These are phyloP conservation scores for Gobionotothen gibberifrons DNA, from an alignment of 2,797 vertebrate genomes.

Conservation along the genomic window DNA sequence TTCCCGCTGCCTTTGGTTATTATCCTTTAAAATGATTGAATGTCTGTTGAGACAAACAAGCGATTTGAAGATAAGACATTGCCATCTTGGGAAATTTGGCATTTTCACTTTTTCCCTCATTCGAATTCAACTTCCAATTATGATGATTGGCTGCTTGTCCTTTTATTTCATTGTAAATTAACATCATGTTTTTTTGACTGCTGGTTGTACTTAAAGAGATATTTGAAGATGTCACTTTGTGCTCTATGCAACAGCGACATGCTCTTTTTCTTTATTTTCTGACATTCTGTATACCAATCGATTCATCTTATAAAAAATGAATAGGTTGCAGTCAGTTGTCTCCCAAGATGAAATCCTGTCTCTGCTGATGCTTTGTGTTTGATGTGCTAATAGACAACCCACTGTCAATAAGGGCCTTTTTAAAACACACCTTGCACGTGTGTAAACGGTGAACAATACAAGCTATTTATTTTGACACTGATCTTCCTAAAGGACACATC, in stretches of 20 bases:
- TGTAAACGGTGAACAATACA: conserved; percentile 2
- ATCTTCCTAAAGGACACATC: background rate
- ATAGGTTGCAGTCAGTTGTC: background rate
- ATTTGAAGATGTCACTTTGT: background rate
- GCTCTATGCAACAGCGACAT: background rate
- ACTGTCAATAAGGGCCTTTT: background rate
- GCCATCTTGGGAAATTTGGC: background rate
- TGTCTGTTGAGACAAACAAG: background rate
- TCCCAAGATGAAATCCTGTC: background rate
- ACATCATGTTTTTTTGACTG: background rate
- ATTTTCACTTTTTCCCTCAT: background rate
- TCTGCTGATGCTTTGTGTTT: background rate
- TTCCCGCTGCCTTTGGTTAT: background rate
- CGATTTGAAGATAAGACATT: background rate
- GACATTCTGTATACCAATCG: background rate
- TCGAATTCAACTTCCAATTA: background rate
- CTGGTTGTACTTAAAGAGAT: background rate
- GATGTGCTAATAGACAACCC: background rate
- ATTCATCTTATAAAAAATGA: background rate
- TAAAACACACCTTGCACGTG: conserved; percentile 14
- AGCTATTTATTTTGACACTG: background rate
- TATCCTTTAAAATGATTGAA: background rate
- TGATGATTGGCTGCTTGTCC: background rate
- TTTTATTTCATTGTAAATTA: background rate
- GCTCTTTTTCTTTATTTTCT: background rate